Evolutionary conservation across 1,140 invertebrate species (phyloP), one percentile per base, ranked within the genome.

Genomic region (Ctenoplectra terminalis): DNA sequence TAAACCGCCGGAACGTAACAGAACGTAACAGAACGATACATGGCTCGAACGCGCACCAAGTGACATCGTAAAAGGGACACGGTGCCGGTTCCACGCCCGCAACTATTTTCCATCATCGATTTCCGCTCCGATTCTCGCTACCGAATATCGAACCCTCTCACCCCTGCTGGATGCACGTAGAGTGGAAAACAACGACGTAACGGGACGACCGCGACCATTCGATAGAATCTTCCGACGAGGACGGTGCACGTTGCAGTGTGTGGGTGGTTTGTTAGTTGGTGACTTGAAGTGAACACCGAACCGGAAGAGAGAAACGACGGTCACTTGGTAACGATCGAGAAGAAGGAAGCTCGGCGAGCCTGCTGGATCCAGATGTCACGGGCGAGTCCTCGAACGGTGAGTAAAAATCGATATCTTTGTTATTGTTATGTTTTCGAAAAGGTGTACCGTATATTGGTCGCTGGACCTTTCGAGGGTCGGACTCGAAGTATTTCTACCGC

Each of bases 261-360:
- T 82, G 72, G 71, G 85, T 81, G 85, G 54, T 84, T 81, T 87
- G 73, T 87, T 77, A 75, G 82, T 80, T 87, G 81, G 77, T 87
- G 86, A 87, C 85, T 83, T 58, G 71, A 82, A 78, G 85, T 81
- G 72, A 87, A 72, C 52, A 48, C 52, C 37, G 26, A 34, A 15
- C 40, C 52, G 43, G n/a, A 67, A 56, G 17, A 52, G 34, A 54
- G n/a, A 23, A n/a, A 34, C 56, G 50, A 48, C 4, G n/a, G 23
- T 26, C 7, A 29, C 5, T 9, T 37, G 13, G 13, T 52, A 40
- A 15, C 50, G 58, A 48, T 48, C 52, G 11, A 9, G 46, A 15
- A 23, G 37, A 46, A 66, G 52, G 23, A 54, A 50, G 23, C 11
- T 17, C n/a, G 31, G 40, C 31, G 52, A 40, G 23, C 2, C 37